Evolutionary conservation across 2,888 invertebrate genomes (phyloP).

Genomic region (Hoplodrina blanda): DNA sequence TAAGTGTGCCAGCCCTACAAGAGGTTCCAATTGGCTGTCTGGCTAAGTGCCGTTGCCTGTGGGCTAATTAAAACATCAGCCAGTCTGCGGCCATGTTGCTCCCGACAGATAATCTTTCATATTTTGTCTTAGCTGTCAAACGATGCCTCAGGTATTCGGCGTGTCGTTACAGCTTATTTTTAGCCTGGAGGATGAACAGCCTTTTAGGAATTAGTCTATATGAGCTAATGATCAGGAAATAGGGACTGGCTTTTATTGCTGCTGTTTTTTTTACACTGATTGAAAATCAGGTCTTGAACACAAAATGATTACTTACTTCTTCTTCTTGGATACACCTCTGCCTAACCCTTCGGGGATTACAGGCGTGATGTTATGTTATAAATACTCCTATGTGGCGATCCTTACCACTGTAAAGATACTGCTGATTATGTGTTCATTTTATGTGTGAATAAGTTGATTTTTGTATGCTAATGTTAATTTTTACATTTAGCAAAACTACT

Average conservation of each 20-base stretch:
- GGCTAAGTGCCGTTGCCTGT: slow-evolving; percentile 85
- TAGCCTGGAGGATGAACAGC: slow-evolving; percentile 22
- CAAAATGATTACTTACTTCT: no score
- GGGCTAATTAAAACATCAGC: slow-evolving; percentile 89
- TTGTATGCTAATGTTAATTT: no score
- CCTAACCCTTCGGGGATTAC: no score
- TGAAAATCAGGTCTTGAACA: no score
- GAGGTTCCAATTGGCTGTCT: slow-evolving; percentile 78
- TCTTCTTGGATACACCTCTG: no score
- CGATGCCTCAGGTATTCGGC: slow-evolving; percentile 66
- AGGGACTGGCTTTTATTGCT: neutral
- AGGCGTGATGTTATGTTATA: no score
- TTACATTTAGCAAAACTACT: no score
- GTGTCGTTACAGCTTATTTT: slow-evolving; percentile 48
- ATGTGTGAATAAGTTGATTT: no score
- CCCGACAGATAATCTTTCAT: slow-evolving; percentile 86
- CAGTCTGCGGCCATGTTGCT: slow-evolving; percentile 74
- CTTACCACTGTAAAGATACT: no score
- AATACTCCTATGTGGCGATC: no score
- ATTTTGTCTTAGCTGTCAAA: slow-evolving; percentile 87
- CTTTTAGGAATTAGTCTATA: slow-evolving; percentile 47
- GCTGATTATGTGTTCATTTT: no score
- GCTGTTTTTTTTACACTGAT: no score
- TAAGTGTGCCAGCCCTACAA: slow-evolving; percentile 73
- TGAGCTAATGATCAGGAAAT: slow-evolving; percentile 41